Base-by-base conservation (phyloP, 2,888 invertebrate species). In the Drosophila subquinaria region DNA sequence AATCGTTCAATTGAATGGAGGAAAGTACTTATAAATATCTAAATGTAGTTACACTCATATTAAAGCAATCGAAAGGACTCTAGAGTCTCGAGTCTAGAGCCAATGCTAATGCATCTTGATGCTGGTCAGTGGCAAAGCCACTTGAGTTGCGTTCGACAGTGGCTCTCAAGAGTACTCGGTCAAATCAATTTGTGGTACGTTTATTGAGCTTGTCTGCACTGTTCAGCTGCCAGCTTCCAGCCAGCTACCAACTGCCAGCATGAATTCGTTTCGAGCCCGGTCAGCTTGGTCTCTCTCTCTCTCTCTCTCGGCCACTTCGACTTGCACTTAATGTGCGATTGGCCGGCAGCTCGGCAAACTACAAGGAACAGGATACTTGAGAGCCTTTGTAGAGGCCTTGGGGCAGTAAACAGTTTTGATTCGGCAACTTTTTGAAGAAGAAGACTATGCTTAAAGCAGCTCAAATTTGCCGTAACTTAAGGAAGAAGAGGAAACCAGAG, bases 111-210 rank as follows among this genome's bases (percentile, higher is more conserved):
- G 69, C 76, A 63, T 50, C 48, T 38, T 53, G 69, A 38, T 67
- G 50, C 36, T 30, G 69, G 35, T 30, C 42, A 43, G 47, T 35
- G 47, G 35, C 48, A 33, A 42, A 15, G 61, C 50, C 61, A 65
- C 69, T 78, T 56, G 55, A 74, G 57, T 50, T 69, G 65, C 55
- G 62, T 55, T 82, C 63, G 67, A 64, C 61, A 70, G 72, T 52
- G 48, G 62, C 60, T 45, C 50, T 55, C 52, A 67, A 79, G 88
- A 75, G 75, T 66, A 52, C 83, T 84, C 69, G 80, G 77, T 80
- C 88, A 74, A 82, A 88, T 88, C 84, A 86, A 88, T 84, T 84
- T 88, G 73, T 53, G 76, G 67, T 73, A 73, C 84, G 80, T 85
- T 88, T 88, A 84, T 84, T 84, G 84, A 88, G 73, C 86, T 74